These are phyloP conservation scores for Epizoanthus illoricatus DNA, from an alignment of 92 coral and sea anemone species.

Conservation along the genomic window DNA sequence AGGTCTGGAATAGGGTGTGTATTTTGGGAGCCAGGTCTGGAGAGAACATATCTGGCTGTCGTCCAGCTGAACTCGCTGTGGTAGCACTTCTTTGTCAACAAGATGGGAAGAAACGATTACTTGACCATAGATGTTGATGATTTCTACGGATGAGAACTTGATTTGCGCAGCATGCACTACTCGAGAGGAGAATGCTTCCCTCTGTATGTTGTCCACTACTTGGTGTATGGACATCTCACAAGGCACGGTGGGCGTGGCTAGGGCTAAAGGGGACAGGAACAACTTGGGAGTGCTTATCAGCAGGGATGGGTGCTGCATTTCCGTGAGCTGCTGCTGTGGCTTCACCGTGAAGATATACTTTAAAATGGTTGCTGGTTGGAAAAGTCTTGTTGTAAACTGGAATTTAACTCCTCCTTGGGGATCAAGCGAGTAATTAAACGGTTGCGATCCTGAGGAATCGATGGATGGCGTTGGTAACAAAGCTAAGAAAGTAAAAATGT, in stretches of 20 bases:
- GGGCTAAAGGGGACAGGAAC: constrained; percentile 50
- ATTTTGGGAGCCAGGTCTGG: too few species aligned
- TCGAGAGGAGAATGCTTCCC: constrained; percentile 51
- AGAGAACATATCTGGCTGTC: constrained; percentile 25
- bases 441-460: constrained; percentile 1
- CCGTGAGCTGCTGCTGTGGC: constrained; percentile 35
- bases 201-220: constrained; percentile 42
- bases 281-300: constrained; percentile 51
- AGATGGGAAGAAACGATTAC: constrained; percentile 70
- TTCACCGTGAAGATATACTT: constrained; percentile 48
- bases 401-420: constrained; percentile 5
- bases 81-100: constrained; percentile 60
- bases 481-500: background rate
- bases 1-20: too few species aligned
- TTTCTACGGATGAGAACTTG: constrained; percentile 68
- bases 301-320: constrained; percentile 39
- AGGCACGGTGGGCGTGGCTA: constrained; percentile 40
- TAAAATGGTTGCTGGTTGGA: constrained; percentile 28
- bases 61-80: constrained; percentile 52
- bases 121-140: constrained; percentile 50
- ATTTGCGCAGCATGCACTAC: constrained; percentile 73
- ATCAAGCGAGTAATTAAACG: constrained; percentile 35
- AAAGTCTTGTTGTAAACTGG: constrained; percentile 46
- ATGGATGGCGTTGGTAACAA: constrained; percentile 18
- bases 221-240: constrained; percentile 54